Base-by-base conservation (phyloP, 2,113 vertebrate genomes). In the Panurus biarmicus region DNA sequence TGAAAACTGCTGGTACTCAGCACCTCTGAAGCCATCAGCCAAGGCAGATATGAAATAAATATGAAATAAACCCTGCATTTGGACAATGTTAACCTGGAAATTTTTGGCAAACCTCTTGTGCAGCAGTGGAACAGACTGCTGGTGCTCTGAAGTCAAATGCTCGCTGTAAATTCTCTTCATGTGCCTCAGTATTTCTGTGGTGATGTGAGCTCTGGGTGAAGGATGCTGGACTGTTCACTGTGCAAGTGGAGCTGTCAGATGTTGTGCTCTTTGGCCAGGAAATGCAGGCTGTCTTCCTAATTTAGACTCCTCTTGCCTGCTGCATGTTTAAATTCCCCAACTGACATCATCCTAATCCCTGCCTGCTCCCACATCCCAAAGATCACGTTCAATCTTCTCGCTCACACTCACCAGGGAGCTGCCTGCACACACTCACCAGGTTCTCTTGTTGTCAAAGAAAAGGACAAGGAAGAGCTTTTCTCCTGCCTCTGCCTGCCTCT, bases 381-480 rank as follows among this genome's bases (percentile, higher is more conserved):
- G 58, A 53, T 11, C 2, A 7, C 0, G 6, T 42, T 21, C 5
- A 36, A 75, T 20, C 61, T 7, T 25, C 54, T 53, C 12, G 0
- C 58, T 51, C 58, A 23, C 60, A 8, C 84, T 42, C 95, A 99
- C 98, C 99, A 99, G 24, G 9, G 56, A 0, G 25, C 81, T 36
- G 17, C 6, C 58, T 35, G 25, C 29, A 19, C 53, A 38, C 90
- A 96, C 98, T 98, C 94, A 99, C 99, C 99, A 99, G 62, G 99
- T 99, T 82, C 99, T 98, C 95, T 99, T 99, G 97, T 99, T 99
- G 98, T 99, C 99, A 95, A 99, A 99, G 97, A 99, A 99, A 90
- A 99, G 99, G 96, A 99, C 99, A 89, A 99, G 98, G 97, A 98
- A 99, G 95, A 99, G 99, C 88, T 98, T 98, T 95, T 99, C 98